Base-by-base conservation (phyloP, 64 coral and sea anemone genomes). In the Pocillopora damicornis region DNA sequence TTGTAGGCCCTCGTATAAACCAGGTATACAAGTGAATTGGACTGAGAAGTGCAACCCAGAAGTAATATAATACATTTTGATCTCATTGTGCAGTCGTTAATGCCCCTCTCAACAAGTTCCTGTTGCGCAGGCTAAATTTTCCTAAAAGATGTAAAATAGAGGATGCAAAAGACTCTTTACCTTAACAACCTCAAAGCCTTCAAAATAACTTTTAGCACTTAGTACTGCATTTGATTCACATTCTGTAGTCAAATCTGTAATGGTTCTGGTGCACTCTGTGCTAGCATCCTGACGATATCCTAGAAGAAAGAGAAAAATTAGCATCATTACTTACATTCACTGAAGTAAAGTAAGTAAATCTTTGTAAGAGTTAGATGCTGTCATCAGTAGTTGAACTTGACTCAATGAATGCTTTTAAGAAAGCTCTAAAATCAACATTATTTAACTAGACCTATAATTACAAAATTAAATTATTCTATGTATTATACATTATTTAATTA, bases 161-260 rank as follows among this genome's bases (percentile, higher is more conserved):
- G 2, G 16, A 18, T 20, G 25, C 15, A 17, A 45, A 3, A 45
- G 17, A 57, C n/a, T 37, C 57, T 71, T 72, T 61, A 94, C 95
- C 90, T 73, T 89, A n/a, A 77, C 80, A 86, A 98, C 82, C 62
- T 92, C 84, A 59, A 98, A 98, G 1, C 92, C 92, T 82, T 58
- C 7, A 73, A 89, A 98, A 87, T 94, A 94, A 69, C 95, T 98
- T 22, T 63, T 87, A 38, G 95, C 95, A 23, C 76, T 87, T 51
- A 98, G 72, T 15, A 72, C 74, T 11, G 95, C 75, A 76, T 91
- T 22, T 8, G 73, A 87, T 18, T 76, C 60, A 81, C 95, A 98
- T 37, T 86, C 77, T 74, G 89, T 35, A 15, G 82, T 61, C 23
- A 95, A 77, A 15, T 79, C 65, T 71, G 89, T 56, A 25, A 98